Evolutionary conservation across 2,797 vertebrate species (phyloP).

Genomic region (Oryzias dopingdopingensis): DNA sequence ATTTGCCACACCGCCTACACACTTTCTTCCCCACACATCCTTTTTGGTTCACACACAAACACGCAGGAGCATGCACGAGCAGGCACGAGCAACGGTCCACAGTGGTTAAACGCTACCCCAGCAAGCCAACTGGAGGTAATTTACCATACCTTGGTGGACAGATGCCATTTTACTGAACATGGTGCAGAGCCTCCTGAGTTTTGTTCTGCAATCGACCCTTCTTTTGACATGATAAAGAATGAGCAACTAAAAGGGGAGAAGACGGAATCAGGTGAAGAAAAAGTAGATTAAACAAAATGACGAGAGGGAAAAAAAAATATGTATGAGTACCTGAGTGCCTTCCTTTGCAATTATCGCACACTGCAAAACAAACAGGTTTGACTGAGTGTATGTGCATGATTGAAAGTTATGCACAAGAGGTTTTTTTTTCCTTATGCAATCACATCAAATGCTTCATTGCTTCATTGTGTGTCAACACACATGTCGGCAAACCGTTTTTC

Average conservation of each 20-base stretch:
- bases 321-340: slow-evolving; percentile 1
- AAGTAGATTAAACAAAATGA: slow-evolving; percentile 32
- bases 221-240: slow-evolving; percentile 64
- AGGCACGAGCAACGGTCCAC: slow-evolving; percentile 35
- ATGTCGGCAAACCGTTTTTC: no score
- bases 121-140: slow-evolving; percentile 74
- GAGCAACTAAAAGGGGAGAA: slow-evolving; percentile 44
- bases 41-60: slow-evolving; percentile 28
- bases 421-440: background rate
- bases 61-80: slow-evolving; percentile 16
- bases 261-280: slow-evolving; percentile 45
- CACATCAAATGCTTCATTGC: background rate
- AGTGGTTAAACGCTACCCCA: slow-evolving; percentile 60
- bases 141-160: slow-evolving; percentile 70
- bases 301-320: background rate
- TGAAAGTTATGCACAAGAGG: background rate
- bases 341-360: background rate
- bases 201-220: slow-evolving; percentile 55
- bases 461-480: no score
- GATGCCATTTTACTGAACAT: slow-evolving; percentile 74
- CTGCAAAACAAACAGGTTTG: background rate
- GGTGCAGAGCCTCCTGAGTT: slow-evolving; percentile 66
- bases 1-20: slow-evolving; percentile 47
- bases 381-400: background rate
- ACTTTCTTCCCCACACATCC: slow-evolving; percentile 51